Conservation (phyloP, 2,797 vertebrate genomes). For the Enteromius treurensis region DNA sequence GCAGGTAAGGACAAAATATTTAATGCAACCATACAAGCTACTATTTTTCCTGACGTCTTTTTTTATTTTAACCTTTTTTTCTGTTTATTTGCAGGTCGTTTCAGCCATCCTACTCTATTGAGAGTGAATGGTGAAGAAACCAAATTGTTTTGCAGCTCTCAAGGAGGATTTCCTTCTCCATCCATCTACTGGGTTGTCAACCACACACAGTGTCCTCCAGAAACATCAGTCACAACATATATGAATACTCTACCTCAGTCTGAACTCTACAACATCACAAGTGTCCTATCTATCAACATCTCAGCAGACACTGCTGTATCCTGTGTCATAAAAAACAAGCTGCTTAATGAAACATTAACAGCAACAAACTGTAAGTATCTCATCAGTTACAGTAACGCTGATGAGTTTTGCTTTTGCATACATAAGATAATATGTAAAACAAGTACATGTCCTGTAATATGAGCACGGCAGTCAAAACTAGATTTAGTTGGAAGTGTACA, state of each 20-base stretch:
- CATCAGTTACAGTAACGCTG: background rate
- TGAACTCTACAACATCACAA: slow-evolving; percentile 71
- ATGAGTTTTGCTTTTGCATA: background rate
- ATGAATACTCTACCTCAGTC: slow-evolving; percentile 46
- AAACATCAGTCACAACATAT: slow-evolving; percentile 64
- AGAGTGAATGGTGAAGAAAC: slow-evolving; percentile 46
- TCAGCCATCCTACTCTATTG: slow-evolving; percentile 65
- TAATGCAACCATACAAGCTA: background rate
- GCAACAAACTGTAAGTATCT: slow-evolving; percentile 66
- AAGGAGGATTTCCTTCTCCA: slow-evolving; percentile 71
- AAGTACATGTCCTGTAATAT: background rate
- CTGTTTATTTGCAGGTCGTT: slow-evolving; percentile 64
- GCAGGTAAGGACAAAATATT: slow-evolving; percentile 68
- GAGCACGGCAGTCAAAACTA: background rate
- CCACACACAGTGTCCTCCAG: slow-evolving; percentile 52
- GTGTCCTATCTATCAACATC: slow-evolving; percentile 64
- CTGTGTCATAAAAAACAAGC: slow-evolving; percentile 67
- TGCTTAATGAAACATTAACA: slow-evolving; percentile 64
- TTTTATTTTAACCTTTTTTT: background rate
- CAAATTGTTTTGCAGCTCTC: slow-evolving; percentile 67
- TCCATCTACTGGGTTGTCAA: slow-evolving; percentile 72
- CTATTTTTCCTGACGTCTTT: background rate
- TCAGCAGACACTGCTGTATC: slow-evolving; percentile 62
- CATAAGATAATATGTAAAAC: slow-evolving; percentile 15
- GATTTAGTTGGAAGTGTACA: background rate